Base-by-base conservation (phyloP, 2,888 invertebrate species). In the Octonoba sinensis region DNA sequence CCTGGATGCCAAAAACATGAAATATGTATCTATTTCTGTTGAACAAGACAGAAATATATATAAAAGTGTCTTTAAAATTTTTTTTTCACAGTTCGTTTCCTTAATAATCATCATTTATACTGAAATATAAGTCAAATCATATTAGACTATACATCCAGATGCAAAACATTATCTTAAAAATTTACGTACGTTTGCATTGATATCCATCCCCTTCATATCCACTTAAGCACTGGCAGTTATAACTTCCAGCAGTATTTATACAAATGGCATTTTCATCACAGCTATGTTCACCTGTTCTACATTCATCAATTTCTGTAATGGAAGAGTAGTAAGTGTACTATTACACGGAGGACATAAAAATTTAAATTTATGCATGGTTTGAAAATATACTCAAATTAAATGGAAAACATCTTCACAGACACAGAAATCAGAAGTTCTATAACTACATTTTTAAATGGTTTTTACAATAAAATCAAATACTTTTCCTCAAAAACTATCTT, bases 171-270 rank as follows among this genome's bases (percentile, higher is more conserved):
- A 36, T 36, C 1, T 36, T 36, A 36, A 36, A n/a, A 36, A 36
- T 36, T 2, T 36, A 36, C 36, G 11, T 89, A 95, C 96, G 95
- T 89, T 91, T 90, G 89, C 96, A 96, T 51, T 90, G 90, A 88
- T 92, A 92, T 67, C 95, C 95, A 88, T 95, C 93, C 67, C 95
- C 95, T 44, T 90, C 88, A 89, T 93, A 95, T 2, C 95, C 95
- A 22, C 90, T 89, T 81, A 90, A 90, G 88, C 93, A 93, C 71
- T 91, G 91, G 89, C 95, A 96, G 85, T 92, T 91, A 90, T 94
- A 95, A 60, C 85, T 85, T 85, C 95, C 95, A 85, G 92, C 92
- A 54, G 94, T 94, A 90, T 95, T 95, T 86, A 92, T 91, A 90
- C 96, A 96, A 83, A 91, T 90, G 46, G 95, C 95, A 87, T 94